Conservation (phyloP, 1,140 invertebrate genomes). For the Drosophila insularis region DNA sequence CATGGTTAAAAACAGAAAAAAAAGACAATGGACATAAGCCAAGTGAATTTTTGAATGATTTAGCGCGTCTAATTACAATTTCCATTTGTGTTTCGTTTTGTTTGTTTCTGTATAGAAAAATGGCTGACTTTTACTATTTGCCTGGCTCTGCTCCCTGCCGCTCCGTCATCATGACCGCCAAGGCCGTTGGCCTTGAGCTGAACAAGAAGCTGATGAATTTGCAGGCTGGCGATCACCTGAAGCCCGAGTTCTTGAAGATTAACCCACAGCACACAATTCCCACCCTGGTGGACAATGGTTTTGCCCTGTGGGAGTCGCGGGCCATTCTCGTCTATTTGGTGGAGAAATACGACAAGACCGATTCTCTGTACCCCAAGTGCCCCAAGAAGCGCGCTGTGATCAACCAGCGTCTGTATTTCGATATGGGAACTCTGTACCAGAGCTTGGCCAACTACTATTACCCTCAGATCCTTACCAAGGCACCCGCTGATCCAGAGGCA, state of each 20-base stretch:
- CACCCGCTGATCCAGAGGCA: slow-evolving; percentile 86
- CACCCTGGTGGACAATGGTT: slow-evolving; percentile 87
- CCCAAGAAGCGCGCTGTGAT: slow-evolving; percentile 87
- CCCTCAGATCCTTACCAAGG: slow-evolving; percentile 87
- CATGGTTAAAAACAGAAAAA: background rate
- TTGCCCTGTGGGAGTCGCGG: slow-evolving; percentile 87
- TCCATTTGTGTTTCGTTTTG: slow-evolving; percentile 18
- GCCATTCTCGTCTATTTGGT: slow-evolving; percentile 89
- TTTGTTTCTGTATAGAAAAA: slow-evolving; percentile 21
- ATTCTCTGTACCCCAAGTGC: slow-evolving; percentile 87
- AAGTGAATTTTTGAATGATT: slow-evolving; percentile 42
- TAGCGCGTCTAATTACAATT: slow-evolving; percentile 47
- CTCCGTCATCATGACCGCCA: slow-evolving; percentile 87
- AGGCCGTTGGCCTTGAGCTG: slow-evolving; percentile 87
- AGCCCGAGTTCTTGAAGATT: slow-evolving; percentile 88
- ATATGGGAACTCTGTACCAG: slow-evolving; percentile 87
- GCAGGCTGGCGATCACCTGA: slow-evolving; percentile 86
- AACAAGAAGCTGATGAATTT: slow-evolving; percentile 88
- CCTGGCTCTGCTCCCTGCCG: slow-evolving; percentile 88
- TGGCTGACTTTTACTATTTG: slow-evolving; percentile 86
- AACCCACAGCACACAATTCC: slow-evolving; percentile 86
- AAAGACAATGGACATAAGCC: background rate
- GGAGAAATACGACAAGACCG: slow-evolving; percentile 87
- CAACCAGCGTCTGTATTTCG: slow-evolving; percentile 90
- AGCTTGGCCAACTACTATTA: slow-evolving; percentile 87